Evolutionary conservation across 2,113 vertebrate species (phyloP).

Genomic region (Toxotes jaculatrix): DNA sequence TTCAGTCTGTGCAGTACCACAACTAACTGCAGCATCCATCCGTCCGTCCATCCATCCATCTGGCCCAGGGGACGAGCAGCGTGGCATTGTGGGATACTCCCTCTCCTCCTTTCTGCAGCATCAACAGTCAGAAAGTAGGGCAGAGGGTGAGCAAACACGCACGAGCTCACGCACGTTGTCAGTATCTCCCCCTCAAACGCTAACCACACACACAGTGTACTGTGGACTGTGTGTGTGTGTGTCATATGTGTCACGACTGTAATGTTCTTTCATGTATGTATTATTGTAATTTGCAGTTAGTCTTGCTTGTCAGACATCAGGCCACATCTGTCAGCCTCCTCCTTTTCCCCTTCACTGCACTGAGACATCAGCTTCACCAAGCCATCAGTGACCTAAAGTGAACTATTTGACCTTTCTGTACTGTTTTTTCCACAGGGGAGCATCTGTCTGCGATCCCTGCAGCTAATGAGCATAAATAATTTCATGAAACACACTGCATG

Average conservation of each 20-base stretch:
- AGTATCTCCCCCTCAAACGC: constrained; percentile 30
- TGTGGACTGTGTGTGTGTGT: neutral
- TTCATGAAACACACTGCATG: neutral
- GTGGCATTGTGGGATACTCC: constrained; percentile 76
- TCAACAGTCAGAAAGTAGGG: constrained; percentile 79
- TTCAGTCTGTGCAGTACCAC: constrained; percentile 1
- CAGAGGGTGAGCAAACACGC: constrained; percentile 66
- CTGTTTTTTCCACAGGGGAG: constrained; percentile 16
- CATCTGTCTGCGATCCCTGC: constrained; percentile 19
- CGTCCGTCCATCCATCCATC: constrained; percentile 40
- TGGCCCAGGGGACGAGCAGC: constrained; percentile 42
- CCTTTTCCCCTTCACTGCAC: neutral
- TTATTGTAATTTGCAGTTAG: neutral
- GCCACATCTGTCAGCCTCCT: constrained; percentile 32
- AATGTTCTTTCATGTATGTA: neutral
- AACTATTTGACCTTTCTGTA: neutral
- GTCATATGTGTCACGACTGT: neutral
- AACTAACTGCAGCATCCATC: constrained; percentile 24
- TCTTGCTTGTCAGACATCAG: constrained; percentile 12
- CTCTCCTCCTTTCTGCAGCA: constrained; percentile 73
- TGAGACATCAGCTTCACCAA: neutral
- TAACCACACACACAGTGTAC: constrained; percentile 19
- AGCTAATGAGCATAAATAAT: neutral
- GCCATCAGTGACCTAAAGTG: constrained; percentile 15
- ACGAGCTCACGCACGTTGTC: constrained; percentile 16